Conservation (phyloP, 2,113 vertebrate genomes). For the Varanus komodoensis region DNA sequence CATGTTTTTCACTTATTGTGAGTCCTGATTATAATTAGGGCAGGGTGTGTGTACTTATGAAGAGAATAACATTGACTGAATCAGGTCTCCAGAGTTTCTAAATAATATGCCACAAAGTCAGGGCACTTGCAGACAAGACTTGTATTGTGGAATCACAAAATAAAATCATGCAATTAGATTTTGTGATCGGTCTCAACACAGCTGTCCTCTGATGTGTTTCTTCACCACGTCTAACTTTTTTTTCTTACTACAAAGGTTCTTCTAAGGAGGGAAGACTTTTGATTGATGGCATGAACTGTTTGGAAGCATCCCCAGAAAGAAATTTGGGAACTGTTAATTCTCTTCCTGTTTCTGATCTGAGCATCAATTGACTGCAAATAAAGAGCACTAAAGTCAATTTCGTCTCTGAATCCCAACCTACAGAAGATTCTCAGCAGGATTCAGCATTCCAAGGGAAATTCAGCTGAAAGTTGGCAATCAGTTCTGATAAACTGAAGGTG, state of each 20-base stretch:
- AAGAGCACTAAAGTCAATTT: neutral
- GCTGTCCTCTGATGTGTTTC: too few relatives aligned
- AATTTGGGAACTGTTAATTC: constrained; percentile 1
- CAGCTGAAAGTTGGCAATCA: neutral
- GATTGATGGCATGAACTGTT: too few relatives aligned
- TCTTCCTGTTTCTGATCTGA: constrained; percentile 7
- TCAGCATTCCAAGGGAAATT: neutral
- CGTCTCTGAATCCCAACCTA: neutral
- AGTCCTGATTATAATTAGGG: neutral
- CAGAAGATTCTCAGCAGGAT: neutral
- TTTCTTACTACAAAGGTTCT: too few relatives aligned
- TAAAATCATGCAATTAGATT: too few relatives aligned
- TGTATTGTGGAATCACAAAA: too few relatives aligned
- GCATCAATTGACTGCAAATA: neutral
- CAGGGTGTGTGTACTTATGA: neutral
- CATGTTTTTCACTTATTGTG: neutral
- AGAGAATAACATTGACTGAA: neutral
- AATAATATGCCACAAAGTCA: constrained; percentile 3
- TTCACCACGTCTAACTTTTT: too few relatives aligned
- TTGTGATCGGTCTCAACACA: too few relatives aligned
- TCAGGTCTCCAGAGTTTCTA: neutral
- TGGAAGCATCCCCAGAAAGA: neutral
- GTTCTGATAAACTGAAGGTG: neutral
- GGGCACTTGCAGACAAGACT: too few relatives aligned
- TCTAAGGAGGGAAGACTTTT: too few relatives aligned